A percentile compares a stretch with the other conserved stretches of the same genome.
Conservation (phyloP, 2,888 invertebrate species). For the Plebejus melissa region DNA sequence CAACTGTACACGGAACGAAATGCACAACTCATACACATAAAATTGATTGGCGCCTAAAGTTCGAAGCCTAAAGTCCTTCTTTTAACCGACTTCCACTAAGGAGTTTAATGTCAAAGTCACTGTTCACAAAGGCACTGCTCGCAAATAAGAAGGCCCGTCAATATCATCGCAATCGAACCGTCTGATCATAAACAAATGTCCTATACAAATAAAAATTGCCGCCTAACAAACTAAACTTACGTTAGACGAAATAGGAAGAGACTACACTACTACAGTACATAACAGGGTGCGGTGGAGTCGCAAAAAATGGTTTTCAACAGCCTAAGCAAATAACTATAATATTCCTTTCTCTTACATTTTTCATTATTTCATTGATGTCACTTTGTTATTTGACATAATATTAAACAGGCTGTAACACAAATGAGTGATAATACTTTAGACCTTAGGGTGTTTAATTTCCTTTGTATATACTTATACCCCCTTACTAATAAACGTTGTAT, state of each 20-base stretch:
- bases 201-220: constrained; percentile 24
- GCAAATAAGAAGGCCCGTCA: constrained; percentile 3
- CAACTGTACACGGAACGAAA: constrained; percentile 1
- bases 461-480: too few species aligned
- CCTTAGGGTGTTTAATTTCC: neutral
- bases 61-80: neutral
- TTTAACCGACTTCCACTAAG: neutral
- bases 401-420: neutral
- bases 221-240: constrained; percentile 40
- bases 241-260: constrained; percentile 61
- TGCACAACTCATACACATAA: neutral
- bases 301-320: neutral
- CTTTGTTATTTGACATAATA: neutral
- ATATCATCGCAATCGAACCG: neutral
- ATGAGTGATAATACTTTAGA: neutral
- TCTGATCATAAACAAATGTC: neutral
- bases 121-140: constrained; percentile 20
- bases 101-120: neutral
- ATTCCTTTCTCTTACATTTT: neutral
- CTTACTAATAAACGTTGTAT: too few species aligned
- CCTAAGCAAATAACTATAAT: neutral
- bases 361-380: neutral
- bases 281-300: constrained; percentile 22
- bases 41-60: constrained; percentile 5
- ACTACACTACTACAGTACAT: constrained; percentile 53